phyloP scores from a whole-genome alignment of 2,113 vertebrate genomes.

The Mesocricetus auratus region DNA sequence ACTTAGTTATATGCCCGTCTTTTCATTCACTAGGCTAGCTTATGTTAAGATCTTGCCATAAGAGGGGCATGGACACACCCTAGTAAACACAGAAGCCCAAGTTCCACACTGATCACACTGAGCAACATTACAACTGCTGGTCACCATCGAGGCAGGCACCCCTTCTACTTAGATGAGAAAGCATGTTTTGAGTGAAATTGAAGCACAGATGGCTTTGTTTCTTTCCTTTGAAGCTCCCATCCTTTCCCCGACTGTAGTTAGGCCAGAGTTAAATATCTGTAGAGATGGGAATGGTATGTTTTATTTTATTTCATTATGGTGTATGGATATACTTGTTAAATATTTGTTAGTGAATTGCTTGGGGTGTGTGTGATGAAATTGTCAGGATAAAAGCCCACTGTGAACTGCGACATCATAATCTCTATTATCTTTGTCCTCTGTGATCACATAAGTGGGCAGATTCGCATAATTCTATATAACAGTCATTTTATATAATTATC shows the following conservation, averaged over 20 bases:
- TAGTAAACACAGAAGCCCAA: background rate
- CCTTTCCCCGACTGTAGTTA: background rate
- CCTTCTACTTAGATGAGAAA: background rate
- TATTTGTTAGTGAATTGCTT: conserved; percentile 75
- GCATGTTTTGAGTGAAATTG: conserved; percentile 2
- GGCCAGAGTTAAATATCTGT: conserved; percentile 13
- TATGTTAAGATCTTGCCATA: background rate
- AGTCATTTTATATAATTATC: conserved; percentile 71
- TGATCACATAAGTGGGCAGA: conserved; percentile 70
- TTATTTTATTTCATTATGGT: conserved; percentile 55
- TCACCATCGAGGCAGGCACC: background rate
- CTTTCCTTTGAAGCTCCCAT: background rate
- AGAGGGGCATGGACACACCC: background rate
- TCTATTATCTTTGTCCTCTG: conserved; percentile 70
- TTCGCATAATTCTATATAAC: conserved; percentile 68
- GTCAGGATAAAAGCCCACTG: conserved; percentile 55
- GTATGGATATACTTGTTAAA: conserved; percentile 63
- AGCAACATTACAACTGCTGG: background rate
- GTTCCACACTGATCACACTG: background rate
- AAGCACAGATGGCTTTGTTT: background rate
- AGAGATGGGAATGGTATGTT: conserved; percentile 15
- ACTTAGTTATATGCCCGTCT: background rate
- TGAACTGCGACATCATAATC: conserved; percentile 62
- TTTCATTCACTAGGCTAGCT: conserved; percentile 20
- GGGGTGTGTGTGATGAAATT: conserved; percentile 1